These are phyloP conservation scores for Pollenia amentaria DNA, from an alignment of 2,888 invertebrate genomes.

Conservation along the genomic window DNA sequence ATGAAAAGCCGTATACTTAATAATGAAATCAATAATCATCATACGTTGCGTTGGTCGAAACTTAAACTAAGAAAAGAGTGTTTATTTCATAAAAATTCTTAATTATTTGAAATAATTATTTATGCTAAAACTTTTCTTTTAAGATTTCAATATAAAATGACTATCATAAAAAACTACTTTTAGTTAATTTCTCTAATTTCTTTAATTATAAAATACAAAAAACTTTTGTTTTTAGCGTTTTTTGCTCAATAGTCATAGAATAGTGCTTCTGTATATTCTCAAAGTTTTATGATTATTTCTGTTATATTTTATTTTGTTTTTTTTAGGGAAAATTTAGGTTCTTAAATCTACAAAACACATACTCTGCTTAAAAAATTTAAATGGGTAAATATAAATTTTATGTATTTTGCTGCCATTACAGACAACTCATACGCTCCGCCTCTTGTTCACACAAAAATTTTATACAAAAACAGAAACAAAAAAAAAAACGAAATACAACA, in stretches of 20 bases:
- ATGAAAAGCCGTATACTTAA: slow-evolving; percentile 10
- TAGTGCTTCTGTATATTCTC: not conserved
- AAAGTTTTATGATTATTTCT: slow-evolving; percentile 8
- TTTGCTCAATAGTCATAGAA: not conserved
- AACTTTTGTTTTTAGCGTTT: slow-evolving; percentile 13
- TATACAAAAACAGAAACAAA: not conserved
- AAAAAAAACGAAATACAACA: slow-evolving; percentile 45
- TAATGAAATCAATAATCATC: slow-evolving; percentile 26
- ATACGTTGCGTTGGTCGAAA: slow-evolving; percentile 37
- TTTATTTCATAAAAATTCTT: not conserved
- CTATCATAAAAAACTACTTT: too few species aligned
- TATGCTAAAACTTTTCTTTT: too few species aligned
- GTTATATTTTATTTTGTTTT: not conserved
- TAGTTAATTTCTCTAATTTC: too few species aligned
- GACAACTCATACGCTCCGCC: slow-evolving; percentile 66
- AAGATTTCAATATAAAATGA: not conserved
- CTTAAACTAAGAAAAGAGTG: not conserved
- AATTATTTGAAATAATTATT: too few species aligned
- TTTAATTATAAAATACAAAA: not conserved
- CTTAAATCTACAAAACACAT: not conserved
- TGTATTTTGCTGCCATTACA: slow-evolving; percentile 47
- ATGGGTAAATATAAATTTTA: not conserved
- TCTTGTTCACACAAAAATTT: slow-evolving; percentile 44
- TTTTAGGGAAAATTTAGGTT: slow-evolving; percentile 32
- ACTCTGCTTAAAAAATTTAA: not conserved